phyloP scores from a whole-genome alignment of 2,888 invertebrate genomes.

The Pimpla rufipes region DNA sequence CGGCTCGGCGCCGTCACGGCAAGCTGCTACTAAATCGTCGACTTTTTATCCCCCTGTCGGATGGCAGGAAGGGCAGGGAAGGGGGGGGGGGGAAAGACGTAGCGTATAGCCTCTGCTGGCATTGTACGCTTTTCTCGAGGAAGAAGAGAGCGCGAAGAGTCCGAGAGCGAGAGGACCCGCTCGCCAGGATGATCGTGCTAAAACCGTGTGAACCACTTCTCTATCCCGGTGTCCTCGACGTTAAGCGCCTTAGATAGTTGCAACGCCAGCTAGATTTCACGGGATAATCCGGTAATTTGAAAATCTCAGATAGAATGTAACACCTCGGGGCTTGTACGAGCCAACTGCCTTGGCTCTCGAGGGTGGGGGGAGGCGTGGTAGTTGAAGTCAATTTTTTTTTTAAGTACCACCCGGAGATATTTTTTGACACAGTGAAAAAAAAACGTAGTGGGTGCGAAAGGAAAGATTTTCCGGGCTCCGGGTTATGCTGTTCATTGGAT shows the following conservation, averaged over 20 bases:
- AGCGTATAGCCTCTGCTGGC: slow-evolving; percentile 55
- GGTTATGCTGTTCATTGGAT: neutral
- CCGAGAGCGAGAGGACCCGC: slow-evolving; percentile 66
- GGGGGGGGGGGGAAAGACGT: slow-evolving; percentile 42
- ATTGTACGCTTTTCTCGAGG: slow-evolving; percentile 24
- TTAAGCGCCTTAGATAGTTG: slow-evolving; percentile 79
- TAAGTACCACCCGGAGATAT: neutral
- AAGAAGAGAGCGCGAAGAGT: slow-evolving; percentile 29
- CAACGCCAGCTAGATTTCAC: slow-evolving; percentile 78
- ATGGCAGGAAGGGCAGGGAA: slow-evolving; percentile 40
- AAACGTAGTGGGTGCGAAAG: neutral
- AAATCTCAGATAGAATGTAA: slow-evolving; percentile 79
- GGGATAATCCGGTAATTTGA: slow-evolving; percentile 80
- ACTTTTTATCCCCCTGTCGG: slow-evolving; percentile 70
- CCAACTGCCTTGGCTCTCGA: neutral
- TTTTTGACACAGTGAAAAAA: neutral
- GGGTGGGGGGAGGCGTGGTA: neutral
- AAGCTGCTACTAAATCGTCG: slow-evolving; percentile 71
- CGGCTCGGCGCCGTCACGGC: slow-evolving; percentile 66
- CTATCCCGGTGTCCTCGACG: slow-evolving; percentile 75
- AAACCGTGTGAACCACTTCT: slow-evolving; percentile 75
- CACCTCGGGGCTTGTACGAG: slow-evolving; percentile 66
- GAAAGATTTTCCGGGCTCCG: neutral
- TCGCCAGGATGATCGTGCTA: slow-evolving; percentile 74
- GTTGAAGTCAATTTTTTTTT: slow-evolving; percentile 1